Base-by-base conservation (phyloP, 2,113 vertebrate species). In the Odontophorus gujanensis region DNA sequence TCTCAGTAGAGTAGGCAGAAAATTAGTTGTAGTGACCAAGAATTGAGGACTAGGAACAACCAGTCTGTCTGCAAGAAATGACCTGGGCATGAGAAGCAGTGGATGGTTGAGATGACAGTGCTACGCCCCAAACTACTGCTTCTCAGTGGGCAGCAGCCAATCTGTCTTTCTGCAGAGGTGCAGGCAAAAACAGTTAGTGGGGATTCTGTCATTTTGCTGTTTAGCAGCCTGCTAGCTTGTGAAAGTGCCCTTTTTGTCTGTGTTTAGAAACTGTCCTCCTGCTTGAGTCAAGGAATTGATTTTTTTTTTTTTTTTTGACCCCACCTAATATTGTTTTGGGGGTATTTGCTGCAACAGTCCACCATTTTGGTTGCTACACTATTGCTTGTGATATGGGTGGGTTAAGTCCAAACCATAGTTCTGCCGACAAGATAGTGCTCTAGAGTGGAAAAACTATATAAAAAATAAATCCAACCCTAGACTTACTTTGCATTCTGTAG, bases 1-100 rank as follows among this genome's bases (percentile, higher is more conserved):
- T 17, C 65, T 76, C 42, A 69, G 50, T 22, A 83, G n/a, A 83
- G 15, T 62, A 80, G 55, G 55, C 38, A 92, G 65, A 86, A 94
- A 86, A 95, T 90, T 20, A 67, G 25, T 72, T 95, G 90, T 78
- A 87, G 84, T 78, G 57, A 87, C 89, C 61, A 40, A 68, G 47
- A 91, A 85, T 14, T 17, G 42, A 92, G 42, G 24, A 24, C 32
- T 62, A 74, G 59, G 42, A 81, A 30, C 22, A 74, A 28, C 62
- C 57, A 12, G 30, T 63, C 9, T 53, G 15, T 30, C 55, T 83
- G 18, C 71, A 91, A 87, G 59, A 43, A 13, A 19, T 18, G 24
- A 59, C 32, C 32, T 59, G 28, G 4, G 62, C 3, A 6, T 59
- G 42, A 40, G 62, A 87, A 87, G 21, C 13, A n/a, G 21, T n/a